These are phyloP conservation scores for Drosophila elegans DNA, from an alignment of 1,140 invertebrate species.

Conservation along the genomic window DNA sequence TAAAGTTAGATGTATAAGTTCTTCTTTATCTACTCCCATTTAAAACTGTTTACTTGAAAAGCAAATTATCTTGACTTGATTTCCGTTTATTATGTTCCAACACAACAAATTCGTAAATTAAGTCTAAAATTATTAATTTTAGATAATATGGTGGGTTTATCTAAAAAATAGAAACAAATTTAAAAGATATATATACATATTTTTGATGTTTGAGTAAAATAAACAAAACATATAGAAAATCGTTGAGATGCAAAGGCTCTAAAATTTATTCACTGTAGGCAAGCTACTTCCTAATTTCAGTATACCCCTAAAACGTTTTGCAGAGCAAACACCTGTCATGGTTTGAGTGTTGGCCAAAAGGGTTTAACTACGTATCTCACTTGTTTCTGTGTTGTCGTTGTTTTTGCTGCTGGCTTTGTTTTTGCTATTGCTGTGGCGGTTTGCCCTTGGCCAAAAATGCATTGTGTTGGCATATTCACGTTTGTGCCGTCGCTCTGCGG, in stretches of 20 bases:
- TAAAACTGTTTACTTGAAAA: too few species aligned
- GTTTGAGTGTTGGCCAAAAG: conserved; percentile 73
- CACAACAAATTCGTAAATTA: too few species aligned
- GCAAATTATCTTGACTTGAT: too few species aligned
- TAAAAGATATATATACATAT: too few species aligned
- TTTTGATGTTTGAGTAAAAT: not conserved
- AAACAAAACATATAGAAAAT: not conserved
- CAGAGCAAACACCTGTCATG: conserved; percentile 72
- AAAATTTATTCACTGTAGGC: not conserved
- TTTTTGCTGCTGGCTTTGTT: conserved; percentile 34
- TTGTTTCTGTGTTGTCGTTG: conserved; percentile 55
- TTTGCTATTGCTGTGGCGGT: conserved; percentile 47
- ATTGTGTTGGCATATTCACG: conserved; percentile 62
- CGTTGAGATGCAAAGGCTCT: not conserved
- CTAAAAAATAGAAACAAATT: too few species aligned
- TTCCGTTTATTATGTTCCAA: too few species aligned
- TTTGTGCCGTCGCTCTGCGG: conserved; percentile 61
- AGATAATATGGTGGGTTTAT: too few species aligned
- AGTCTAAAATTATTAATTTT: too few species aligned
- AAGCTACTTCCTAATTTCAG: not conserved
- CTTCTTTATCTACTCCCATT: too few species aligned
- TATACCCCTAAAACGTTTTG: not conserved
- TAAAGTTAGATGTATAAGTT: too few species aligned
- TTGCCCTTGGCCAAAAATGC: conserved; percentile 80
- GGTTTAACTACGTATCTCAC: conserved; percentile 79